These are phyloP conservation scores for Drepana arcuata DNA, from an alignment of 1,140 invertebrate genomes.

Conservation along the genomic window DNA sequence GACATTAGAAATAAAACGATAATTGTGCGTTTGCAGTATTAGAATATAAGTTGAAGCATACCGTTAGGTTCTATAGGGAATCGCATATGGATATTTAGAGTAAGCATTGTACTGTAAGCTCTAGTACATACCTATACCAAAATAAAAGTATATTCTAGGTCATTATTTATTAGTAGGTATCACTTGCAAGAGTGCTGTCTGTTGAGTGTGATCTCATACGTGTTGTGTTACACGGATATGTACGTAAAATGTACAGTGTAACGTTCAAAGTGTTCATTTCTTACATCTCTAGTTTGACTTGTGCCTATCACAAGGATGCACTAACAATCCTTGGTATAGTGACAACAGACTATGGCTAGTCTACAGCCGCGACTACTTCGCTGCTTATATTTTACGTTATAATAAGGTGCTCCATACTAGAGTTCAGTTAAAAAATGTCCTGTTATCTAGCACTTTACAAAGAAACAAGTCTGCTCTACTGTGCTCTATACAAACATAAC, in stretches of 20 bases:
- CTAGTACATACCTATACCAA: conserved; percentile 68
- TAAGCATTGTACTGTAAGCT: conserved; percentile 31
- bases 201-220: conserved; percentile 63
- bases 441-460: too few species aligned
- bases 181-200: conserved; percentile 42
- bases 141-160: conserved; percentile 59
- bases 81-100: conserved; percentile 10
- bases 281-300: conserved; percentile 36
- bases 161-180: conserved; percentile 65
- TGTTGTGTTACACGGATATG: conserved; percentile 31
- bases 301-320: conserved; percentile 44
- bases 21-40: conserved; percentile 52
- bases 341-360: conserved; percentile 45
- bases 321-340: conserved; percentile 52
- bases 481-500: too few species aligned
- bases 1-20: conserved; percentile 50
- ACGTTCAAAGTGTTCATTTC: conserved; percentile 48
- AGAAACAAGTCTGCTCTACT: too few species aligned
- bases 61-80: conserved; percentile 10
- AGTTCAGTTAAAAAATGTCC: too few species aligned
- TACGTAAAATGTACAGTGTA: too few species aligned
- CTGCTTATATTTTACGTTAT: too few species aligned
- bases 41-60: conserved; percentile 12
- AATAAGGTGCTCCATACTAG: too few species aligned
- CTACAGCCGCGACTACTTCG: too few species aligned